Evolutionary conservation across 2,888 invertebrate genomes (phyloP), one percentile per base, ranked within the genome.

Genomic region (Idaea biselata): DNA sequence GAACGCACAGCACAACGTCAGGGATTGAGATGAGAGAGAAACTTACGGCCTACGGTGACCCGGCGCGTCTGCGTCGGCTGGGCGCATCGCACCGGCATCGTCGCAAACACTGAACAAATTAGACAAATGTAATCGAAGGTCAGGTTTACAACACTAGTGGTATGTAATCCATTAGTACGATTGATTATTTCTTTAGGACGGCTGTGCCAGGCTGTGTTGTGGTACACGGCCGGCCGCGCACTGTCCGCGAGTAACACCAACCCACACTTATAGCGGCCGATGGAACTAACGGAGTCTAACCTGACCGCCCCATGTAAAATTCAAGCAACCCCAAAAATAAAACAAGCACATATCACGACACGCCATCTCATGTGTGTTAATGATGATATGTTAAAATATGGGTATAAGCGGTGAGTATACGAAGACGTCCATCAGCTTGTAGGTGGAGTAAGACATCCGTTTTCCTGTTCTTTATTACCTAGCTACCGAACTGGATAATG

Each of bases 211-310:
- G 82, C 88, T 77, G 88, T 85, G 84, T 82, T 81, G 80, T 82
- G 83, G 83, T 82, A 85, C 86, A 83, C 89, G 86, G 87, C 87
- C 87, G 88, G 82, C 82, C 87, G 89, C 83, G 81, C 82, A 91
- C 91, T 91, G 91, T 82, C 89, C 89, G 85, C 82, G 82, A 80
- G 75, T 76, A 69, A 67, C 75, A 75, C 70, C 82, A 71, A 75
- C 85, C 85, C 71, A 79, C 86, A 84, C 88, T 88, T 89, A 89
- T 89, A 90, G 81, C 81, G 76, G 72, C 69, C 76, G 72, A 78
- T 74, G 73, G 68, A 81, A 79, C 79, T 81, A 81, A 81, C 84
- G 80, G 79, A 78, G 77, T 72, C 75, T 70, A 75, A 75, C 69
- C 75, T 83, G 84, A 79, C 88, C 86, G 83, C 86, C 87, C 88